phyloP scores from a whole-genome alignment of 2,888 invertebrate species.

The Lithophane leautieri region DNA sequence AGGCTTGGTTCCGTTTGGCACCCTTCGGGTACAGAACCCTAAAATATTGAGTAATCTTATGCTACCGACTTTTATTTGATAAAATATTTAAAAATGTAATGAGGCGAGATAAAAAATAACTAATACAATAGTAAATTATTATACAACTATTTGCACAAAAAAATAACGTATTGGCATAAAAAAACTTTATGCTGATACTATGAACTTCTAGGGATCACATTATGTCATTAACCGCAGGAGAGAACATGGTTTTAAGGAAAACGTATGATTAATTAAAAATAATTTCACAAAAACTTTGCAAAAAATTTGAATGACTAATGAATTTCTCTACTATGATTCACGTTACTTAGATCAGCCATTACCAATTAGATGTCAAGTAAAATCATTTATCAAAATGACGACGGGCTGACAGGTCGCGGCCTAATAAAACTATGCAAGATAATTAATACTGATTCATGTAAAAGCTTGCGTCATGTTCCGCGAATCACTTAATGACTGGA shows the following conservation, averaged over 20 bases:
- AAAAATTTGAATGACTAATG: slow-evolving; percentile 43
- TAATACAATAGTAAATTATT: background rate
- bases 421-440: slow-evolving; percentile 67
- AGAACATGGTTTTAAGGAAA: no score
- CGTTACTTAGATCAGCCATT: slow-evolving; percentile 63
- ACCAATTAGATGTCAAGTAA: slow-evolving; percentile 71
- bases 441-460: slow-evolving; percentile 71
- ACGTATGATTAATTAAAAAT: slow-evolving; percentile 4
- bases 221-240: no score
- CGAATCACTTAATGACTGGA: slow-evolving; percentile 51
- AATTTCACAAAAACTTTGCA: slow-evolving; percentile 12
- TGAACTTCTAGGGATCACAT: no score
- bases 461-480: slow-evolving; percentile 56
- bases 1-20: no score
- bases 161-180: background rate
- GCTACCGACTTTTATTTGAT: no score
- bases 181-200: background rate
- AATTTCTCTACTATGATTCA: slow-evolving; percentile 62
- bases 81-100: no score
- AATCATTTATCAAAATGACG: slow-evolving; percentile 77
- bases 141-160: background rate
- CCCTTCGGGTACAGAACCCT: no score
- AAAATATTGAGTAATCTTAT: no score
- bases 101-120: no score
- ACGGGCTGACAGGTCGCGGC: slow-evolving; percentile 66